Conservation (phyloP, 2,797 vertebrate genomes). For the Phrynocephalus vlangalii region DNA sequence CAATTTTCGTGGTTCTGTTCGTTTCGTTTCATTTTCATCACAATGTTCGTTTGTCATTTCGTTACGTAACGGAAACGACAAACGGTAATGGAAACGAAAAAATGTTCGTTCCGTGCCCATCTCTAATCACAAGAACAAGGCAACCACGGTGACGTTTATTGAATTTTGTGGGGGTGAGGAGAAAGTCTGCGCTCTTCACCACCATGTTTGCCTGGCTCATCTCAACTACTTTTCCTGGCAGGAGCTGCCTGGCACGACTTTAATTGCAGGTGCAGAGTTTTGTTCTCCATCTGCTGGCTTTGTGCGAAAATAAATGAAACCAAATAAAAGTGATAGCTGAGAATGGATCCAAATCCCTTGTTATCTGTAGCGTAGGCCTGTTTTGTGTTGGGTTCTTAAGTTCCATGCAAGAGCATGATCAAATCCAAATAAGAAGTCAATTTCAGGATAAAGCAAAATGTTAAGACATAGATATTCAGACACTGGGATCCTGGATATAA, state of each 20-base stretch:
- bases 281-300: not conserved
- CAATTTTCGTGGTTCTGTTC: too few species aligned
- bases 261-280: conserved; percentile 3
- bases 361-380: not conserved
- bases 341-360: not conserved
- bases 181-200: not conserved
- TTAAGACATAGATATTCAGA: not conserved
- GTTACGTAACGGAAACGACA: too few species aligned
- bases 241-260: conserved; percentile 1
- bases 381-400: not conserved
- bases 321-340: not conserved
- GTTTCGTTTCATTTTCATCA: too few species aligned
- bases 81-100: too few species aligned
- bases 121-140: conserved; percentile 4
- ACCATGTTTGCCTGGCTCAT: conserved; percentile 5
- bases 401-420: not conserved
- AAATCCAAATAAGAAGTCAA: not conserved
- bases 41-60: too few species aligned
- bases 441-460: not conserved
- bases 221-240: conserved; percentile 20
- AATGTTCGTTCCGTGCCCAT: too few species aligned
- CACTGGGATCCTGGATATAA: not conserved
- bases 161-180: not conserved
- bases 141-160: not conserved
- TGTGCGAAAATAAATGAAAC: not conserved